Evolutionary conservation across 2,113 vertebrate genomes (phyloP).

Genomic region (Cyanistes caeruleus): DNA sequence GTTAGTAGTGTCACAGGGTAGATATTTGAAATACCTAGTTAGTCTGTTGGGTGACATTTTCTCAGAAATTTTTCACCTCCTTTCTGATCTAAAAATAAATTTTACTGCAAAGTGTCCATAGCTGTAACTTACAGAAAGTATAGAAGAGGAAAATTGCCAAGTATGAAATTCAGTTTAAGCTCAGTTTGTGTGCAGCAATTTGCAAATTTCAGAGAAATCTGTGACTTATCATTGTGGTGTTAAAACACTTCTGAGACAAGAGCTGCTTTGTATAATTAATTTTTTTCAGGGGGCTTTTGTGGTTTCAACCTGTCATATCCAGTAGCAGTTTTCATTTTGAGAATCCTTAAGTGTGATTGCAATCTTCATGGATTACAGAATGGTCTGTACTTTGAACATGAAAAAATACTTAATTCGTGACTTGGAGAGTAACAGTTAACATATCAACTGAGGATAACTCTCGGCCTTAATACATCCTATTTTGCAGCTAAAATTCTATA

Average conservation of each 20-base stretch:
- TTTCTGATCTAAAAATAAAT: neutral
- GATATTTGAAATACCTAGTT: neutral
- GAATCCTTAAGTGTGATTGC: conserved; percentile 67
- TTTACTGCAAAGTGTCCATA: conserved; percentile 8
- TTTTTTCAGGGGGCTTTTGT: conserved; percentile 55
- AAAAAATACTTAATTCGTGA: conserved; percentile 51
- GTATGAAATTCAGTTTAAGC: conserved; percentile 33
- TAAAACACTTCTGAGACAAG: conserved; percentile 55
- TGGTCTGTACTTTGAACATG: conserved; percentile 57
- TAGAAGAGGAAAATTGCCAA: neutral
- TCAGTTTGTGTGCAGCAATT: conserved; percentile 33
- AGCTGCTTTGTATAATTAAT: conserved; percentile 62
- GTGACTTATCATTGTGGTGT: neutral
- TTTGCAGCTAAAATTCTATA: neutral
- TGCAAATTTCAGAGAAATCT: conserved; percentile 31
- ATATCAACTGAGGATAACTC: neutral
- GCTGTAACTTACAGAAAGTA: neutral
- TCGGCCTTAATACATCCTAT: neutral
- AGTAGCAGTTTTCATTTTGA: conserved; percentile 67
- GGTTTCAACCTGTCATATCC: conserved; percentile 66
- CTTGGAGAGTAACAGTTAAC: conserved; percentile 50
- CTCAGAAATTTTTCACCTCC: neutral
- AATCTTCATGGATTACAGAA: conserved; percentile 59
- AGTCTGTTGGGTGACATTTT: neutral
- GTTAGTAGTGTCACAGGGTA: neutral